A percentile compares a stretch with the other conserved stretches of the same genome.
Evolutionary conservation across 2,113 vertebrate genomes (phyloP).

Genomic region (Elachura formosa): DNA sequence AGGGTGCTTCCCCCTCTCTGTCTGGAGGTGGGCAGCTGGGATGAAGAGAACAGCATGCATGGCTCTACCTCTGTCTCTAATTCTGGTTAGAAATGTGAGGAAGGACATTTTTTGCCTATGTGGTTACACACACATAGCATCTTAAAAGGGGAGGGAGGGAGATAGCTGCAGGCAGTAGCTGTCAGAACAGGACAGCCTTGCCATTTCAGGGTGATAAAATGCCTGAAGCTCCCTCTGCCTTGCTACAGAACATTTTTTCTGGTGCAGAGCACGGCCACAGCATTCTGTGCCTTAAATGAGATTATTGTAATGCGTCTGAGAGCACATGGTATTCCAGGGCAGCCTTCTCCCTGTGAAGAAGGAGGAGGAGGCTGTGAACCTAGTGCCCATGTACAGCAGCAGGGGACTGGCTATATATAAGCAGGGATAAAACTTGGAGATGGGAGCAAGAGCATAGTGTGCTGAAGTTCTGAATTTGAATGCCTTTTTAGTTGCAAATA

Average conservation of each 20-base stretch:
- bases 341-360: fast-evolving
- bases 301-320: not conserved
- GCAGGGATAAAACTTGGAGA: not conserved
- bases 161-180: not conserved
- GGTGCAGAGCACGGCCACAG: not conserved
- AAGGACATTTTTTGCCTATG: not conserved
- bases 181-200: not conserved
- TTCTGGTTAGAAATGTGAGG: not conserved
- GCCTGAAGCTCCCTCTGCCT: not conserved
- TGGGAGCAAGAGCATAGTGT: not conserved
- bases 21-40: not conserved
- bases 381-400: fast-evolving
- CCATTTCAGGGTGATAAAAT: not conserved
- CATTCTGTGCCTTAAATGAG: not conserved
- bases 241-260: not conserved
- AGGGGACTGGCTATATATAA: not conserved
- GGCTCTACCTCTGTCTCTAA: not conserved
- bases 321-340: not conserved
- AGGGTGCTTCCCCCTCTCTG: not conserved
- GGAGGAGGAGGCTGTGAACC: not conserved
- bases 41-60: not conserved
- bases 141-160: not conserved
- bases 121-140: not conserved
- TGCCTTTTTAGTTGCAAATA: not conserved
- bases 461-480: not conserved